These are phyloP conservation scores for Lamellibrachia satsuma DNA, from an alignment of 2,888 invertebrate species.

Conservation along the genomic window DNA sequence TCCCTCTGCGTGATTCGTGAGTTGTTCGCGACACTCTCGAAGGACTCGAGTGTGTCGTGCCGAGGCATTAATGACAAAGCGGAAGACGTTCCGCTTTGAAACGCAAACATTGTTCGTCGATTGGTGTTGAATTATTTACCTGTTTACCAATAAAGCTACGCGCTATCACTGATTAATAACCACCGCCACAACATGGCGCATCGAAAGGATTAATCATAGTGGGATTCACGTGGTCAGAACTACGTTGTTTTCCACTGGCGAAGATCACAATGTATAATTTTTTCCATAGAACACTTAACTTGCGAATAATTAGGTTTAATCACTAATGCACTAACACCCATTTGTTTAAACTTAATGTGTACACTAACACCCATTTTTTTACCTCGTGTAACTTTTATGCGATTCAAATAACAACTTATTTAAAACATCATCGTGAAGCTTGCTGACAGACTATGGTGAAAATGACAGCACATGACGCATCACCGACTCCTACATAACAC, in stretches of 20 bases:
- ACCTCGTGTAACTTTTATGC: not conserved
- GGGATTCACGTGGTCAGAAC: not conserved
- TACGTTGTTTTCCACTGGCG: not conserved
- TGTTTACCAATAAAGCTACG: not conserved
- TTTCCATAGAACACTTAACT: not conserved
- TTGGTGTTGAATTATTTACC: not conserved
- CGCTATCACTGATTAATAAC: slow-evolving; percentile 10
- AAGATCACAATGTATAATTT: not conserved
- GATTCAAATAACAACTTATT: too few species aligned
- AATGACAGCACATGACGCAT: too few species aligned
- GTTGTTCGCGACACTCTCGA: too few species aligned
- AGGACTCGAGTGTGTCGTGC: not conserved
- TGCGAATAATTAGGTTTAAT: too few species aligned
- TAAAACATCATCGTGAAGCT: too few species aligned
- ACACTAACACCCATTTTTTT: not conserved
- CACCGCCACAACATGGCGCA: not conserved
- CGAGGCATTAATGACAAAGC: not conserved
- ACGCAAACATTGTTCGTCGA: not conserved
- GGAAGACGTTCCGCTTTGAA: not conserved
- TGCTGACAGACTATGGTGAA: too few species aligned
- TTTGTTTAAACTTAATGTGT: not conserved
- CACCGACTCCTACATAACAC: too few species aligned
- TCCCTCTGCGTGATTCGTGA: too few species aligned
- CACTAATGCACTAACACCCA: not conserved
- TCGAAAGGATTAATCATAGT: not conserved